A percentile compares a stretch with the other conserved stretches of the same genome.
phyloP scores from a whole-genome alignment of 2,888 invertebrate genomes.

The Clostera curtula region DNA sequence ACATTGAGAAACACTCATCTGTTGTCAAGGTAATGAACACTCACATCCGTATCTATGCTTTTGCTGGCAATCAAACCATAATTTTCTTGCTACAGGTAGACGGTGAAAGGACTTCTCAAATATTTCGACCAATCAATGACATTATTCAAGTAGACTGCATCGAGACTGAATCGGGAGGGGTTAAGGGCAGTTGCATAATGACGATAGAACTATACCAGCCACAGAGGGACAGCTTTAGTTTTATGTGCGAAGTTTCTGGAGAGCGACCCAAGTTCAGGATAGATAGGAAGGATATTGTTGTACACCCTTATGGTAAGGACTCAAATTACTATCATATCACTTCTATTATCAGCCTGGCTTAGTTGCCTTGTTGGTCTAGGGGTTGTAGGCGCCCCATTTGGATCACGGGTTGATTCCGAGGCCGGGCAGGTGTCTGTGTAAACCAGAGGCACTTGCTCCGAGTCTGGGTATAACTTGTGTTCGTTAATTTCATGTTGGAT shows the following conservation, averaged over 20 bases:
- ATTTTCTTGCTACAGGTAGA: constrained; percentile 20
- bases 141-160: constrained; percentile 34
- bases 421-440: too few relatives aligned
- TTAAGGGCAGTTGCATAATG: constrained; percentile 36
- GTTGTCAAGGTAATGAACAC: too few relatives aligned
- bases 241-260: constrained; percentile 55
- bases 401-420: too few relatives aligned
- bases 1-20: too few relatives aligned
- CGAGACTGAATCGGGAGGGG: constrained; percentile 17
- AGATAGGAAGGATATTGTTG: constrained; percentile 27
- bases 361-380: neutral
- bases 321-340: neutral
- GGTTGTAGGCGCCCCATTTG: too few relatives aligned
- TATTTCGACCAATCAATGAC: constrained; percentile 27
- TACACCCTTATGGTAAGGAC: constrained; percentile 41
- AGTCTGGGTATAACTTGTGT: too few relatives aligned
- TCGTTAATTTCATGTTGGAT: too few relatives aligned
- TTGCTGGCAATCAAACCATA: constrained; percentile 5
- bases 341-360: neutral
- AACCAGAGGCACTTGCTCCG: too few relatives aligned
- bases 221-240: constrained; percentile 25
- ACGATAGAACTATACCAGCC: constrained; percentile 35
- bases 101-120: constrained; percentile 20
- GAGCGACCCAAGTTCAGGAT: constrained; percentile 50
- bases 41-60: constrained; percentile 12